Base-by-base conservation (phyloP, 1,140 invertebrate species). In the Drosophila baimaii region DNA sequence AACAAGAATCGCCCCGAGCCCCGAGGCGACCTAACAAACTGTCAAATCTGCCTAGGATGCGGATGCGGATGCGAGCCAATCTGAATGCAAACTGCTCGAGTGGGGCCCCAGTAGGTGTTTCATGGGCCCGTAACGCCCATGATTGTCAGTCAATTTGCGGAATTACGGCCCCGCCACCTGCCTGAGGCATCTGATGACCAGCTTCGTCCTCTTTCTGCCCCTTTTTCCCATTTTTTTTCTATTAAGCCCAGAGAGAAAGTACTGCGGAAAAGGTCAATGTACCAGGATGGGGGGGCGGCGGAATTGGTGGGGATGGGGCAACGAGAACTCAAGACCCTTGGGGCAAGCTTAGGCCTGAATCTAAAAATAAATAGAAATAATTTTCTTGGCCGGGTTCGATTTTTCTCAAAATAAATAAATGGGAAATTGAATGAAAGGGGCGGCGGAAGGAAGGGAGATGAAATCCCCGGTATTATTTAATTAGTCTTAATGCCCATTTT, bases 81-180 rank as follows among this genome's bases (percentile, higher is more conserved):
- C 54, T 41, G 35, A 66, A 55, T 61, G 62, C 77, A 77, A 83
- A 76, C 61, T 56, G 77, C 73, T 59, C 57, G 46, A 64, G 17
- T 41, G 39, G 33, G 39, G 66, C 21, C 35, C n/a, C 46, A 51
- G 73, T 44, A 62, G 82, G 58, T 77, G 81, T 76, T 80, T 73
- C 46, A 49, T 61, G 58, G n/a, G n/a, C 55, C 70, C 55, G 66
- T 61, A 77, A 69, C 63, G 52, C 43, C 82, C 73, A 78, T 79
- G 74, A 82, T 61, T 86, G 75, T 75, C 82, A 75, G 82, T 86
- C 82, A 85, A 86, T 85, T 85, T 85, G 75, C 79, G 78, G 78
- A 85, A 85, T 85, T 85, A 86, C 79, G 68, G 66, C 66, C 66
- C 66, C 68, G 81, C 68, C 68, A 85, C 68, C 81, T 86, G 78